These are phyloP conservation scores for Bruchidius siliquastri DNA, from an alignment of 2,888 invertebrate genomes.

Conservation along the genomic window DNA sequence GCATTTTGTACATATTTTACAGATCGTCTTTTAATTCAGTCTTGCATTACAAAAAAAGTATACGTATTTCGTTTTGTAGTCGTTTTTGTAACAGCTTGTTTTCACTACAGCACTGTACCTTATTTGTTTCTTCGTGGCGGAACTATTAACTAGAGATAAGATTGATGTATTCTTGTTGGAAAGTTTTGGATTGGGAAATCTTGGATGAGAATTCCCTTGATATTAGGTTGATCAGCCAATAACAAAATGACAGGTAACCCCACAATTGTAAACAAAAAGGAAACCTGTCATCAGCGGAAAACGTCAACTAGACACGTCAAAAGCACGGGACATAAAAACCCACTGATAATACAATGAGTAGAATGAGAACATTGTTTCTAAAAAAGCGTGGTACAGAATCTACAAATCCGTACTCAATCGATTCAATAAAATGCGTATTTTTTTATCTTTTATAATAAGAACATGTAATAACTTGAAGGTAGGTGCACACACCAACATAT, in stretches of 20 bases:
- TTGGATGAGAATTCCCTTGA: not conserved
- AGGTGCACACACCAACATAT: no score
- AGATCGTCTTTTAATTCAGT: not conserved
- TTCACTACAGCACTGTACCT: not conserved
- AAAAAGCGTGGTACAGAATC: no score
- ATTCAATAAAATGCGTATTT: no score
- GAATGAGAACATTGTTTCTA: no score
- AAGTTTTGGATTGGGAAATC: not conserved
- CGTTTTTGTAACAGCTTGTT: not conserved
- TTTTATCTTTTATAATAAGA: no score
- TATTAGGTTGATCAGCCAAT: not conserved
- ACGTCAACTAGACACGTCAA: no score
- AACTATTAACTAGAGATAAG: not conserved
- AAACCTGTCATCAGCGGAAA: no score
- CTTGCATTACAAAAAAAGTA: not conserved
- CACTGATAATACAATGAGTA: no score
- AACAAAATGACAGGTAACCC: not conserved
- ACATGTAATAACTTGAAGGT: no score
- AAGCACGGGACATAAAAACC: no score
- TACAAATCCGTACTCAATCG: no score
- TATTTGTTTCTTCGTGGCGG: not conserved
- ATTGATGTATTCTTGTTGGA: not conserved
- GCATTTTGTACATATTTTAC: not conserved
- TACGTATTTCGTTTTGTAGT: not conserved
- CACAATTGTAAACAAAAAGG: not conserved